A percentile compares a stretch with the other conserved stretches of the same genome.
phyloP scores from a whole-genome alignment of 1,140 invertebrate species.

The Choristoneura fumiferana region DNA sequence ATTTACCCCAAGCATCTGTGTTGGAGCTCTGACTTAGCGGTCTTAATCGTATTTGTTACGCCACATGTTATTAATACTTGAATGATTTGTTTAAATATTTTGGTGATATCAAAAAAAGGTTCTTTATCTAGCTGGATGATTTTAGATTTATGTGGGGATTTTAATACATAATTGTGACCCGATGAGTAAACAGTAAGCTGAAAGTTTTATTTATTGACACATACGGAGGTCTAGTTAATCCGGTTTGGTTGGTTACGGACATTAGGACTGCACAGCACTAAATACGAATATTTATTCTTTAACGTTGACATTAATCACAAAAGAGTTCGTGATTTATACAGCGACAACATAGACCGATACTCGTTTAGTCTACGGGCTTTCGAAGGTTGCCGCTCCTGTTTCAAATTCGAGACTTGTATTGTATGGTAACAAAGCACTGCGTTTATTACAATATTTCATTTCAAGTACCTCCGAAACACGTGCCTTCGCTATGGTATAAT shows the following conservation, averaged over 20 bases:
- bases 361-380: constrained; percentile 43
- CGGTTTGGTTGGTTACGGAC: constrained; percentile 57
- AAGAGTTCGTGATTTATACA: constrained; percentile 68
- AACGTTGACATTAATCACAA: constrained; percentile 75
- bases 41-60: constrained; percentile 73
- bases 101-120: constrained; percentile 50
- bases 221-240: constrained; percentile 64
- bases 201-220: constrained; percentile 61
- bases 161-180: constrained; percentile 72
- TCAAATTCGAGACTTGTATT: constrained; percentile 30
- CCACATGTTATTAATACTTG: constrained; percentile 66
- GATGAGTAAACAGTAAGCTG: constrained; percentile 71
- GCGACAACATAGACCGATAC: constrained; percentile 51
- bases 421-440: constrained; percentile 52
- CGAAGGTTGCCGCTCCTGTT: constrained; percentile 30
- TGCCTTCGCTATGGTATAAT: constrained; percentile 12
- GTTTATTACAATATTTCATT: constrained; percentile 48
- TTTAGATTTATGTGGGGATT: constrained; percentile 71
- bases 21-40: constrained; percentile 41
- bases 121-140: constrained; percentile 46
- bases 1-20: constrained; percentile 68
- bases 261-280: constrained; percentile 59
- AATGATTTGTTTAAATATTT: constrained; percentile 73
- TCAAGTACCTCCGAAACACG: constrained; percentile 39
- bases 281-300: constrained; percentile 73